A percentile compares a stretch with the other conserved stretches of the same genome.
Evolutionary conservation across 2,797 vertebrate genomes (phyloP).

Genomic region (Acipenser ruthenus): DNA sequence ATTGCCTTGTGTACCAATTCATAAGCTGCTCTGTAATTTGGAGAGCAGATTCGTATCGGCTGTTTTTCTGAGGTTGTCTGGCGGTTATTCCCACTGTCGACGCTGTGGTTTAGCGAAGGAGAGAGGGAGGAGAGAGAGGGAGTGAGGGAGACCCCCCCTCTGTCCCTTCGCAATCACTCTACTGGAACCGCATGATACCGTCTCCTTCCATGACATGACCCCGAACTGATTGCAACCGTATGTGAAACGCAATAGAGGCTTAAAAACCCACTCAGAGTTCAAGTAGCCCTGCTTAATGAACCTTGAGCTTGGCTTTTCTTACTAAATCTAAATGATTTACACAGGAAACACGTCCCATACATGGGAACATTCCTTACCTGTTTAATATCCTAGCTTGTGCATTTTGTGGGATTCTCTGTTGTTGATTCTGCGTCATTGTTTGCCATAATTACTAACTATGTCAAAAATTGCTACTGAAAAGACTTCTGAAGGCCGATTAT

Average conservation of each 20-base stretch:
- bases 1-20: conserved; percentile 5
- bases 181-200: conserved; percentile 1
- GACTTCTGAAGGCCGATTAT: no score
- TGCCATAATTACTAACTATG: no score
- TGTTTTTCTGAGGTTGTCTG: conserved; percentile 20
- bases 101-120: conserved; percentile 17
- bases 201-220: conserved; percentile 1
- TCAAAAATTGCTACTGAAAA: no score
- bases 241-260: not conserved
- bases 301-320: not conserved
- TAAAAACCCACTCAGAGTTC: not conserved
- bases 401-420: no score
- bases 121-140: conserved; percentile 8
- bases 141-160: not conserved
- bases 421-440: no score
- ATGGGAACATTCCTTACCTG: no score
- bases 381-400: no score
- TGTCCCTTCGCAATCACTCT: not conserved
- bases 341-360: no score
- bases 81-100: conserved; percentile 20
- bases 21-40: conserved; percentile 22
- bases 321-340: not conserved
- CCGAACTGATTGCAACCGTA: not conserved
- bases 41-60: conserved; percentile 25
- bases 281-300: not conserved